A percentile compares a stretch with the other conserved stretches of the same genome.
phyloP scores from a whole-genome alignment of 1,140 invertebrate species.

The Oppia nitens region DNA sequence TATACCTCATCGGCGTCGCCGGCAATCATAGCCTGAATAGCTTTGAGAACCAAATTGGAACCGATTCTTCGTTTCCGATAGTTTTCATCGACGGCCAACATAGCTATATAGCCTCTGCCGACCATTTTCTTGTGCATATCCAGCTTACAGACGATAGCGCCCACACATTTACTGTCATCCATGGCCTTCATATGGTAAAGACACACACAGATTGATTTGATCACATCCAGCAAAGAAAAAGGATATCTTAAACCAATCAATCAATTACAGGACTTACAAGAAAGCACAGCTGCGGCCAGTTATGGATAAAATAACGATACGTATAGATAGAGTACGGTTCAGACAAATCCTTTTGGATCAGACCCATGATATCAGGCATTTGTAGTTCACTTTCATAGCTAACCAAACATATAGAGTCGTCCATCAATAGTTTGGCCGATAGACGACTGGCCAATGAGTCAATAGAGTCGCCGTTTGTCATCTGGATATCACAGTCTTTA shows the following conservation, averaged over 20 bases:
- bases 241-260: background rate
- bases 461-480: no score
- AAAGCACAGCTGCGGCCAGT: slow-evolving; percentile 98
- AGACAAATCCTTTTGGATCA: slow-evolving; percentile 95
- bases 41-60: slow-evolving; percentile 43
- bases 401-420: slow-evolving; percentile 37
- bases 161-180: slow-evolving; percentile 68
- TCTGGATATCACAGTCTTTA: no score
- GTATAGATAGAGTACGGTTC: slow-evolving; percentile 99
- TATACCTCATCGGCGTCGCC: slow-evolving; percentile 94
- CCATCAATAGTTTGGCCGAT: no score
- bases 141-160: slow-evolving; percentile 94
- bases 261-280: slow-evolving; percentile 44
- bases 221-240: slow-evolving; percentile 9
- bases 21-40: slow-evolving; percentile 66
- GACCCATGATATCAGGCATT: slow-evolving; percentile 91
- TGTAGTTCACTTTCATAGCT: slow-evolving; percentile 72
- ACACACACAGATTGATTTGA: background rate
- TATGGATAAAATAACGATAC: slow-evolving; percentile 99
- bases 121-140: slow-evolving; percentile 70
- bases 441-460: no score
- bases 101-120: slow-evolving; percentile 92
- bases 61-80: slow-evolving; percentile 84
- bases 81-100: slow-evolving; percentile 92
- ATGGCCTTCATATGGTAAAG: slow-evolving; percentile 34